Base-by-base conservation (phyloP, 2,888 invertebrate species). In the Drosophila kanekoi region DNA sequence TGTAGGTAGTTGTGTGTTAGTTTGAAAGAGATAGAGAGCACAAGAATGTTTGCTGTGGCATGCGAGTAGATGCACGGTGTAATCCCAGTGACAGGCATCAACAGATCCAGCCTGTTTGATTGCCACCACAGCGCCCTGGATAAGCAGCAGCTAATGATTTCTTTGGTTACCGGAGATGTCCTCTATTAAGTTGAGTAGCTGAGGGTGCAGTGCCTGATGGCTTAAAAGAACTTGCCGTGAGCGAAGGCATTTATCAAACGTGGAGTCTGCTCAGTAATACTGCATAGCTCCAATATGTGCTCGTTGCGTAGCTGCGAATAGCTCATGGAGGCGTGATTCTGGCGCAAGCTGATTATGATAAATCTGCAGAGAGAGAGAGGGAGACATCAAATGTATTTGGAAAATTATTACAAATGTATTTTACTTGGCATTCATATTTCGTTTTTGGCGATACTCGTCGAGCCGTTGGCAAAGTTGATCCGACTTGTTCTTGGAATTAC, bases 241-340 rank as follows among this genome's bases (percentile, higher is more conserved):
- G 93, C 92, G 81, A 94, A 94, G 44, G 93, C 93, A 77, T 93
- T 91, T 60, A 94, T 93, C 48, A 94, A 69, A 73, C 89, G 90
- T 35, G 93, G 92, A 63, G 93, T 92, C 59, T 93, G 90, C 38
- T 91, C 92, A 76, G 93, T 92, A 73, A 94, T 91, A 59, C 94
- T 93, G 77, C 93, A 93, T 54, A 94, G 91, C 71, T 93, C 93
- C 71, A 94, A 89, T 63, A 93, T 91, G 69, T 92, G 86, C 61
- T 91, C 91, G 14, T 74, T 81, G 1, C 76, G 76, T 38, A 38
- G 45, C 1, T n/a, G 45, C 3, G 87, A 84, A 58, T 91, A 91
- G 9, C 11, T 9, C 91, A 92, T 91, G 33, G 91, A 92, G 35
- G 70, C 79, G 11, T 82, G 87, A 41, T 66, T 71, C 47, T 85